Evolutionary conservation across 2,797 vertebrate genomes (phyloP), one percentile per base, ranked within the genome.

Genomic region (Pangasius krempfi): DNA sequence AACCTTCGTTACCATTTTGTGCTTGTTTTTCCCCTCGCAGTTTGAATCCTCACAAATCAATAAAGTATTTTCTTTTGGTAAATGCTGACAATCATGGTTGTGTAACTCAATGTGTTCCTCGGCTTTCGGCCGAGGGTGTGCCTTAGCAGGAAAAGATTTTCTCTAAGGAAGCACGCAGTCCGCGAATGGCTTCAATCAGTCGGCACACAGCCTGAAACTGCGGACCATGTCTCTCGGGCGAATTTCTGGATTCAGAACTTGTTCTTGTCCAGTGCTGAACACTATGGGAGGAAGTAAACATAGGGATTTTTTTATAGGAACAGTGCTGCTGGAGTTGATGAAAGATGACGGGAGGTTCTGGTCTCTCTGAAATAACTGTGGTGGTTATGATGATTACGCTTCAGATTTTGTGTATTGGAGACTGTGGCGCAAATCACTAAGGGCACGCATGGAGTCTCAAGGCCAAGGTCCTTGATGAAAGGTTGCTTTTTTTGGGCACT

Each of bases 311-410:
- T 91, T 56, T 54, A 30, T 91, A 89, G 88, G 87, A 92, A 92
- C 91, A 89, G 83, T 89, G 92, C 90, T 92, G 92, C 91, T 52
- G 73, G 90, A 68, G 75, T 92, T 91, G 91, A 94, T 94, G 92
- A 93, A 93, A 92, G 91, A 87, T 91, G 88, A 93, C 90, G 76
- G 89, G 75, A 86, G 84, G 88, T 86, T 88, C 60, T 80, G 85
- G 88, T 58, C 78, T 33, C 80, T 91, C 83, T 80, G 84, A 93
- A 92, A 89, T 75, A 91, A 89, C 91, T 88, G 56, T 84, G 82
- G 89, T 91, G 90, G 90, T 90, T 92, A 89, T 78, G 78, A 88
- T 79, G 84, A 92, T 92, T 94, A 90, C 88, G 91, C 75, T 88
- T 76, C 75, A 83, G 85, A 82, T 70, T 93, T 89, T 92, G 89